Percentiles rank a stretch among this genome's conserved stretches.
These are phyloP conservation scores for Pissodes strobi DNA, from an alignment of 1,140 invertebrate species.

Conservation along the genomic window DNA sequence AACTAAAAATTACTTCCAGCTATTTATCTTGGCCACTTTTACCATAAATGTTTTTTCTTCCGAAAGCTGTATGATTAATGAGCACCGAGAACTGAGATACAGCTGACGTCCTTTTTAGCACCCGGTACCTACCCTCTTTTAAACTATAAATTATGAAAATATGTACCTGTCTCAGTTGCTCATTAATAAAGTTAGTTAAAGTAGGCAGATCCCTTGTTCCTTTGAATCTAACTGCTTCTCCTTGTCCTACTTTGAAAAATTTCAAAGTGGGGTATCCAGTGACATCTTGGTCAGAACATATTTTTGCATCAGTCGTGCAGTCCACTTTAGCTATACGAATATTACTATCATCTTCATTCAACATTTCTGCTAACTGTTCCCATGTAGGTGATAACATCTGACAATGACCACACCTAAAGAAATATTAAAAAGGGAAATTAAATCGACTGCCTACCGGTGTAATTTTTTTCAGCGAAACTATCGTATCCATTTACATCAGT, in stretches of 20 bases:
- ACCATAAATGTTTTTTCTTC: too few relatives aligned
- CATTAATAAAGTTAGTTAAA: conserved; percentile 74
- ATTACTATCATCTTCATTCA: conserved; percentile 65
- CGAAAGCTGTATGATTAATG: too few relatives aligned
- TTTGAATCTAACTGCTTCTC: conserved; percentile 67
- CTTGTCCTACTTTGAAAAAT: conserved; percentile 70
- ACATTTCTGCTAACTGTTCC: conserved; percentile 72
- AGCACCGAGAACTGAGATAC: too few relatives aligned
- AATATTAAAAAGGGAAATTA: conserved; percentile 30
- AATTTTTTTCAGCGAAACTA: too few relatives aligned
- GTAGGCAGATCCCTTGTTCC: conserved; percentile 73
- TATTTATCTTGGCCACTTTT: too few relatives aligned
- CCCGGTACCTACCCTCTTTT: too few relatives aligned
- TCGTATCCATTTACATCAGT: too few relatives aligned
- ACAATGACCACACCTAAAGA: conserved; percentile 72
- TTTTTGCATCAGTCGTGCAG: conserved; percentile 70
- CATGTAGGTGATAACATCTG: conserved; percentile 70
- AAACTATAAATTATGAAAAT: conserved; percentile 2
- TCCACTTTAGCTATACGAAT: conserved; percentile 76
- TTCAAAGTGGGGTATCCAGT: conserved; percentile 73
- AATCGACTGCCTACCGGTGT: too few relatives aligned
- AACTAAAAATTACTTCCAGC: conserved; percentile 5
- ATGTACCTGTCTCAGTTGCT: conserved; percentile 62
- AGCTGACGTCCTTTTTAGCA: too few relatives aligned
- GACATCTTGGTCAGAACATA: conserved; percentile 75